phyloP scores from a whole-genome alignment of 2,113 vertebrate species.

The Rhodinocichla rosea region DNA sequence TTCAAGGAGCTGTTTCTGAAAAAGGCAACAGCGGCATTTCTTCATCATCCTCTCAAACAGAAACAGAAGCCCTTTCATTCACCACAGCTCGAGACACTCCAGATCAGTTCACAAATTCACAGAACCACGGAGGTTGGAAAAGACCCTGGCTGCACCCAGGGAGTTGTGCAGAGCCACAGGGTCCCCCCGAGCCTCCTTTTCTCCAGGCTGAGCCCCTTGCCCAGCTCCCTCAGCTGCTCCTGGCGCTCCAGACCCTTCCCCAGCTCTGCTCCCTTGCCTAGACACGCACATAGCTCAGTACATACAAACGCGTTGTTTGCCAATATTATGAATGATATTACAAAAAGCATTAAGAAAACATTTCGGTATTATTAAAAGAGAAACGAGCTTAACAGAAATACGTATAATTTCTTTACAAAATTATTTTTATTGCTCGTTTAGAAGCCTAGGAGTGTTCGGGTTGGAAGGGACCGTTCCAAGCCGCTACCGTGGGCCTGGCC shows the following conservation, averaged over 20 bases:
- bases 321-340: not conserved
- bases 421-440: not conserved
- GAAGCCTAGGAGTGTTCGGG: too few species aligned
- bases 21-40: not conserved
- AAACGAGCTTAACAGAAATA: not conserved
- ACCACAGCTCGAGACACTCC: not conserved
- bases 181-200: not conserved
- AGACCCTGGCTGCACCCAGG: not conserved
- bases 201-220: not conserved
- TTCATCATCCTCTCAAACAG: not conserved
- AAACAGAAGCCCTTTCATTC: not conserved
- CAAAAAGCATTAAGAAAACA: not conserved
- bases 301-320: not conserved
- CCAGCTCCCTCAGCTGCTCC: not conserved
- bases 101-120: not conserved
- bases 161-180: not conserved
- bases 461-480: not conserved
- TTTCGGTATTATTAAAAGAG: too few species aligned
- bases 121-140: not conserved
- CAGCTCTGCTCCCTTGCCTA: not conserved
- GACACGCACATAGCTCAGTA: not conserved
- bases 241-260: not conserved
- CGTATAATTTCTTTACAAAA: accelerated
- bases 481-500: not conserved
- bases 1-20: not conserved